These are phyloP conservation scores for Neosilurus hyrtlii DNA, from an alignment of 2,797 vertebrate species.

Conservation along the genomic window DNA sequence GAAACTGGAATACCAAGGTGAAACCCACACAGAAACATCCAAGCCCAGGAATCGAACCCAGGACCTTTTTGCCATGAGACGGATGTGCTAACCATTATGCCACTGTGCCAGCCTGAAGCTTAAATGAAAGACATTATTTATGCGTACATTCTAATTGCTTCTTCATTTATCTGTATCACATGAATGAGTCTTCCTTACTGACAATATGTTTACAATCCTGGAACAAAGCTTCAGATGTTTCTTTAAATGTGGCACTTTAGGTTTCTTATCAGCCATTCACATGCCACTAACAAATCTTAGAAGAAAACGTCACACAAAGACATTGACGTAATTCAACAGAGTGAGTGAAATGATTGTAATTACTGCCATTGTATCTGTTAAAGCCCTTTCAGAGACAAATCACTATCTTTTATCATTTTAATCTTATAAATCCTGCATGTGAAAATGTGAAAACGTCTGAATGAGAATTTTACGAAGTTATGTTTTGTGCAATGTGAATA, in stretches of 20 bases:
- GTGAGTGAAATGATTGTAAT: background rate
- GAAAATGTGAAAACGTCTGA: background rate
- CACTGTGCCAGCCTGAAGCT: background rate
- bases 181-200: background rate
- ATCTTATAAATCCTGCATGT: background rate
- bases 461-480: background rate
- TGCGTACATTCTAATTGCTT: conserved; percentile 7
- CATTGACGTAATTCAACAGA: background rate
- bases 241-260: background rate
- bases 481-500: background rate
- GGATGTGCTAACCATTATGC: too few species aligned
- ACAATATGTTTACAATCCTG: background rate
- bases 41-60: too few species aligned
- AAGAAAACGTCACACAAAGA: background rate
- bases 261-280: background rate
- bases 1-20: too few species aligned
- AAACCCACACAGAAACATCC: too few species aligned
- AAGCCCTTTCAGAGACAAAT: background rate
- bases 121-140: conserved; percentile 13
- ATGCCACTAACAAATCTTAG: background rate
- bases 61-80: too few species aligned
- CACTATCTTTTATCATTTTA: background rate
- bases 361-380: background rate
- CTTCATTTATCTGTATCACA: background rate
- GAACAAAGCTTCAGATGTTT: background rate